Conservation (phyloP, 2,797 vertebrate species). For the Champsocephalus gunnari region DNA sequence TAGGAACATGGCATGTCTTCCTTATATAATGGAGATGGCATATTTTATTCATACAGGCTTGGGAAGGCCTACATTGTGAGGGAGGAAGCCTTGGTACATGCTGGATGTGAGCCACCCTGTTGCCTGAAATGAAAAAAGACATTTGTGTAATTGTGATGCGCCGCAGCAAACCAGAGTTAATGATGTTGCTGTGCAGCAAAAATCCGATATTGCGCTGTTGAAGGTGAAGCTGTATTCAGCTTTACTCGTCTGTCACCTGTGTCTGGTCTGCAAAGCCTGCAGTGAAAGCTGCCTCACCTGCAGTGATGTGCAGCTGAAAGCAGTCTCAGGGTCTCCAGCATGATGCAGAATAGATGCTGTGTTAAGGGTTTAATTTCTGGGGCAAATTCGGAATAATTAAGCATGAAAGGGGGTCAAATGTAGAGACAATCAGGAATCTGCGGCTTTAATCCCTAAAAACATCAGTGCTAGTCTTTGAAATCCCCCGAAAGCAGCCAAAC, state of each 20-base stretch:
- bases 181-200: slow-evolving; percentile 12
- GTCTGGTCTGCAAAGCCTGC: slow-evolving; percentile 36
- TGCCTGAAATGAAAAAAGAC: slow-evolving; percentile 14
- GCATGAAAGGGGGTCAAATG: slow-evolving; percentile 2
- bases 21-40: slow-evolving; percentile 69
- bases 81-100: slow-evolving; percentile 22
- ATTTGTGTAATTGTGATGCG: not conserved
- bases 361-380: not conserved
- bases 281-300: slow-evolving; percentile 38
- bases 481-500: slow-evolving; percentile 19
- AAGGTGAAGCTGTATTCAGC: not conserved
- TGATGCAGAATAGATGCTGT: not conserved
- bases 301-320: slow-evolving; percentile 11
- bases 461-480: slow-evolving; percentile 8
- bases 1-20: slow-evolving; percentile 26
- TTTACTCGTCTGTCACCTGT: slow-evolving; percentile 9
- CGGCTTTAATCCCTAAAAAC: slow-evolving; percentile 34
- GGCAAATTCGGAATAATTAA: slow-evolving; percentile 28
- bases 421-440: slow-evolving; percentile 6
- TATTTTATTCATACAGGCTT: slow-evolving; percentile 72
- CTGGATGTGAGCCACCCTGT: slow-evolving; percentile 51
- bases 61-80: slow-evolving; percentile 47
- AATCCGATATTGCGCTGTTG: not conserved
- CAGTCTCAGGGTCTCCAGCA: not conserved
- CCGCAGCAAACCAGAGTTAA: not conserved